Evolutionary conservation across 2,113 vertebrate species (phyloP).

Genomic region (Laticauda colubrina): DNA sequence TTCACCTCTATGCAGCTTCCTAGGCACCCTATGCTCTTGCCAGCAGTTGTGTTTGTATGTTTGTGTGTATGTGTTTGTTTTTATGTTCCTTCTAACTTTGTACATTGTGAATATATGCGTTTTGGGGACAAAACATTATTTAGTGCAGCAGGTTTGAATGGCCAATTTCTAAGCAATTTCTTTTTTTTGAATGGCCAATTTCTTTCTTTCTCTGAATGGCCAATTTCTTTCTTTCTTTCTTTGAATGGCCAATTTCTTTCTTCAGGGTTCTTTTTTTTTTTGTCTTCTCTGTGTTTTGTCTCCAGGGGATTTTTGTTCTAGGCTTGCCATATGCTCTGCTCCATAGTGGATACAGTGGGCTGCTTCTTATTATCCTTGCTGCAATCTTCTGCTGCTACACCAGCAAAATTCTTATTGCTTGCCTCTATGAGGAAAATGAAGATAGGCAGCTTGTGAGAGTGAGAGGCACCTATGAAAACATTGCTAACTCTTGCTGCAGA

Average conservation of each 20-base stretch:
- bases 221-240: conserved; percentile 20
- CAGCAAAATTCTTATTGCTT: conserved; percentile 75
- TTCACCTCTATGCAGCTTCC: conserved; percentile 51
- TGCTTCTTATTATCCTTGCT: conserved; percentile 72
- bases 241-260: conserved; percentile 30
- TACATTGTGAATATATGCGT: conserved; percentile 53
- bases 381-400: conserved; percentile 78
- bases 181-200: conserved; percentile 14
- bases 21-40: conserved; percentile 18
- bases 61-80: not conserved
- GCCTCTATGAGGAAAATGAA: conserved; percentile 76
- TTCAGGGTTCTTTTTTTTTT: conserved; percentile 27
- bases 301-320: conserved; percentile 78
- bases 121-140: conserved; percentile 22
- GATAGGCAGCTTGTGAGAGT: conserved; percentile 60
- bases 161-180: conserved; percentile 2
- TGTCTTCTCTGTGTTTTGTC: conserved; percentile 37
- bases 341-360: conserved; percentile 72
- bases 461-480: conserved; percentile 74
- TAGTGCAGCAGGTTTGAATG: conserved; percentile 33
- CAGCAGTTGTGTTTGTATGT: not conserved
- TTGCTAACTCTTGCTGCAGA: conserved; percentile 71
- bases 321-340: conserved; percentile 76
- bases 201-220: conserved; percentile 23
- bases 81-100: conserved; percentile 41